Conservation (phyloP, 2,113 vertebrate species). For the Rallus limicola region DNA sequence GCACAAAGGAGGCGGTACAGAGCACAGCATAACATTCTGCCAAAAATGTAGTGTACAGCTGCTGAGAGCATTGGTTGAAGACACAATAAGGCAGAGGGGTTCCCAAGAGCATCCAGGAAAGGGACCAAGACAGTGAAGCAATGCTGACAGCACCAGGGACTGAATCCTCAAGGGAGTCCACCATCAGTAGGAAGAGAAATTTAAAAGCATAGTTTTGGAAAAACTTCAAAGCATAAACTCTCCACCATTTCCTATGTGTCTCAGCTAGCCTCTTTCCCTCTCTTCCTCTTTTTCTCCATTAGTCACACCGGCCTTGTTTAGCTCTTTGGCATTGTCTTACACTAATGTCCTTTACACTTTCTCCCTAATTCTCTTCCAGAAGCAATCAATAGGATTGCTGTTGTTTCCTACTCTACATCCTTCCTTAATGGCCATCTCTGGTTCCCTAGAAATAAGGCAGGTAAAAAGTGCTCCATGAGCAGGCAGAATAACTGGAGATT, state of each 20-base stretch:
- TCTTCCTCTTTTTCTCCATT: neutral
- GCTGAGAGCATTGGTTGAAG: neutral
- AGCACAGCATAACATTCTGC: neutral
- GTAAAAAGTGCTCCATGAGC: neutral
- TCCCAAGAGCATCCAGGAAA: constrained; percentile 18
- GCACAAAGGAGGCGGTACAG: neutral
- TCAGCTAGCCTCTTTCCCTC: neutral
- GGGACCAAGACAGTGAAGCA: neutral
- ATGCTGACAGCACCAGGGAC: neutral
- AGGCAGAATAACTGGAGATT: neutral
- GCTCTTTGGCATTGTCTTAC: constrained; percentile 38
- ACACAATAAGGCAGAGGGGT: neutral
- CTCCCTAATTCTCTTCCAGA: neutral
- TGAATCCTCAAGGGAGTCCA: constrained; percentile 7
- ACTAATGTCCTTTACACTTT: constrained; percentile 28
- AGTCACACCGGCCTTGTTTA: constrained; percentile 18
- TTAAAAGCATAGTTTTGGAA: constrained; percentile 32
- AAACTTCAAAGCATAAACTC: constrained; percentile 28
- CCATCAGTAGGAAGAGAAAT: neutral
- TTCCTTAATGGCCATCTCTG: neutral
- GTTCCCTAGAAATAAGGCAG: neutral
- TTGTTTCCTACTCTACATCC: neutral
- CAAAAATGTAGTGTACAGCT: neutral
- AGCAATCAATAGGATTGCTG: constrained; percentile 7
- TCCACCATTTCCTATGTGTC: neutral